Evolutionary conservation across 2,113 vertebrate genomes (phyloP), one percentile per base, ranked within the genome.

Genomic region (Phylloscopus whistleri): DNA sequence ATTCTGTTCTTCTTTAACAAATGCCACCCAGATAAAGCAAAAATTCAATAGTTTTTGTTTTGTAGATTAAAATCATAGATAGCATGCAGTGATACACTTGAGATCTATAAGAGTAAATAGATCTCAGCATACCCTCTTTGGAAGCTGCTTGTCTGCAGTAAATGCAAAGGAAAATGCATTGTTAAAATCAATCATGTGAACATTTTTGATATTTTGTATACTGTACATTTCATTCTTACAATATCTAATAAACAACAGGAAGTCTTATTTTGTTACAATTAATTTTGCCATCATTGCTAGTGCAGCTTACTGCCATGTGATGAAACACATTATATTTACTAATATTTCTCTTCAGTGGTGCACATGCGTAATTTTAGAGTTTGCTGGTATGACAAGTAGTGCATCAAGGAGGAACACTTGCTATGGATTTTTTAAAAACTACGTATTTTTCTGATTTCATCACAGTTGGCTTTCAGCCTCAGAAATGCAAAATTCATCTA

Each of bases 261-360:
- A 95, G 88, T 48, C 51, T 92, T 95, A 51, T 93, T 94, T 96
- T 96, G 90, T 84, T 94, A 94, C 62, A 93, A 58, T 76, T 95
- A 92, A 52, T 93, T 93, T 92, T 91, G 44, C 43, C 94, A 6
- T 94, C n/a, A 35, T 73, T 80, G 63, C 37, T 80, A 46, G 56
- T 83, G 72, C 59, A 70, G 17, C 19, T 91, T 77, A 24, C 16
- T 66, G 10, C 49, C 23, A 7, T 35, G 44, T 70, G 39, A 69
- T 89, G 64, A 52, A 76, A 85, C 4, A 33, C 15, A 17, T 0
- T 1, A 4, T 26, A 31, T 67, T 86, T 72, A 63, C 18, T 73
- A 11, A 53, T 74, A 44, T 43, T 16, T 51, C 14, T 63, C 83
- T 90, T 48, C 27, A 66, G 23, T 56, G 53, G 5, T 56, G 31